These are phyloP conservation scores for Planococcus citri DNA, from an alignment of 1,140 invertebrate species.

Conservation along the genomic window DNA sequence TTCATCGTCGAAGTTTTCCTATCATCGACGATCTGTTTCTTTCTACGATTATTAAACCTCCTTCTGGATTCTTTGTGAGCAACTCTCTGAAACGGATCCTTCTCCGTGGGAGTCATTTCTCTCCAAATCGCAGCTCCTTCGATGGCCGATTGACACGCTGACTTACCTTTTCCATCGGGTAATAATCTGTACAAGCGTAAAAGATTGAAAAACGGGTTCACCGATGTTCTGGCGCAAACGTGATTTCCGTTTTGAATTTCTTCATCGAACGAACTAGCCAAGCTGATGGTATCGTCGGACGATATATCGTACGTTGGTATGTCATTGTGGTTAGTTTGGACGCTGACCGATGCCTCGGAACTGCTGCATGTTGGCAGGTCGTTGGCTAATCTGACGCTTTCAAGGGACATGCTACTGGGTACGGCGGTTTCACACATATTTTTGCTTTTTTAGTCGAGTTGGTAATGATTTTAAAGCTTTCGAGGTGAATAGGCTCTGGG, in stretches of 20 bases:
- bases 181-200: neutral
- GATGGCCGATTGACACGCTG: neutral
- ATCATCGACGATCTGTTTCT: neutral
- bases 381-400: neutral
- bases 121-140: constrained; percentile 1
- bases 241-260: neutral
- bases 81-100: neutral
- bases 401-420: too few species aligned
- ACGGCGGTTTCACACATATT: too few species aligned
- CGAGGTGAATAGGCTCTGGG: too few species aligned
- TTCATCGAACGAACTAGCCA: neutral
- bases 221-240: neutral
- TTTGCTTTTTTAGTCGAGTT: too few species aligned
- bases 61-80: constrained; percentile 1
- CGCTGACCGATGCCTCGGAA: neutral
- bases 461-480: too few species aligned
- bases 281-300: neutral
- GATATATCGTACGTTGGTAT: neutral
- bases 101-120: neutral
- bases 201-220: constrained; percentile 2
- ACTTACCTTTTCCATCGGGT: constrained; percentile 1
- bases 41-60: neutral
- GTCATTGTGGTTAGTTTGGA: neutral
- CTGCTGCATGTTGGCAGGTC: neutral
- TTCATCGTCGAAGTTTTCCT: neutral